phyloP scores from a whole-genome alignment of 2,888 invertebrate species.

The Luperina nickerlii region DNA sequence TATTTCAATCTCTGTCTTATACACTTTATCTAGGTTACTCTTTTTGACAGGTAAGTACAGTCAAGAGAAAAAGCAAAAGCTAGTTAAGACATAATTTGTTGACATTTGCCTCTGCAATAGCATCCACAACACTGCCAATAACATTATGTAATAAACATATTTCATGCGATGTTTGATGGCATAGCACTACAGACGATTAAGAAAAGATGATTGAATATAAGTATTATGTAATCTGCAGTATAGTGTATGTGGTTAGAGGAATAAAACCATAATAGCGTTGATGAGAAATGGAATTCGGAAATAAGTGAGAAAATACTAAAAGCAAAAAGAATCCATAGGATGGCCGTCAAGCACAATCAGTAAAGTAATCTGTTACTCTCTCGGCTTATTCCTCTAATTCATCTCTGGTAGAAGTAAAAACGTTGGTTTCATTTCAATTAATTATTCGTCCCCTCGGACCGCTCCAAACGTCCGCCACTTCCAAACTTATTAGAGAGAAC shows the following conservation, averaged over 20 bases:
- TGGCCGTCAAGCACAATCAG: slow-evolving; percentile 52
- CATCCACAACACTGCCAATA: too few relatives aligned
- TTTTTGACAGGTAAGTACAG: too few relatives aligned
- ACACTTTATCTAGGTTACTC: too few relatives aligned
- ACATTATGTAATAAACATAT: too few relatives aligned
- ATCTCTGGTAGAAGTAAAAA: slow-evolving; percentile 63
- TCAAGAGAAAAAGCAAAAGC: too few relatives aligned
- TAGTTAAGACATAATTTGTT: too few relatives aligned
- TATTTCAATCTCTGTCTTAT: too few relatives aligned
- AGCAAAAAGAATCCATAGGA: slow-evolving; percentile 62
- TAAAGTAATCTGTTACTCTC: slow-evolving; percentile 57
- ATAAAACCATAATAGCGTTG: slow-evolving; percentile 7
- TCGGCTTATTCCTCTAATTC: slow-evolving; percentile 60
- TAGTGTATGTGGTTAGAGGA: not conserved
- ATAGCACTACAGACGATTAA: not conserved
- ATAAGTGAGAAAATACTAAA: slow-evolving; percentile 36
- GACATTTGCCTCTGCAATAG: too few relatives aligned
- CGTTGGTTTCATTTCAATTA: slow-evolving; percentile 62
- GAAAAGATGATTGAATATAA: not conserved
- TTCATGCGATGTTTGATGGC: too few relatives aligned
- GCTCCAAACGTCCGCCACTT: slow-evolving; percentile 61
- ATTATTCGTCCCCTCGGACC: slow-evolving; percentile 61
- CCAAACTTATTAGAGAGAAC: slow-evolving; percentile 66
- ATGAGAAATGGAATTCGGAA: slow-evolving; percentile 23
- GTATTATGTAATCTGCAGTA: not conserved